Conservation (phyloP, 2,113 vertebrate species). For the Mesocricetus auratus region DNA sequence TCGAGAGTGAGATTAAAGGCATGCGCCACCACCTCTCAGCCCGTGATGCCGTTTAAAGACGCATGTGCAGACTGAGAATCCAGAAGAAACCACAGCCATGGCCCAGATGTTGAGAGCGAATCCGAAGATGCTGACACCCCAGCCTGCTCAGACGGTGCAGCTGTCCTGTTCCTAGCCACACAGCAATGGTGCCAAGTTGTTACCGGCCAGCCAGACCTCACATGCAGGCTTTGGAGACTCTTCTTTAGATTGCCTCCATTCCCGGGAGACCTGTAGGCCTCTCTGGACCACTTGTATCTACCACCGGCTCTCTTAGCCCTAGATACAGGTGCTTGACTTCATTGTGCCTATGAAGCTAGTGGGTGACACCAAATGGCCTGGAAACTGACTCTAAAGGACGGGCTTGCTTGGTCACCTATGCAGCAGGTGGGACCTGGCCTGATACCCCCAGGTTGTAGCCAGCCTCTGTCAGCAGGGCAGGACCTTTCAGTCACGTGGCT, state of each 20-base stretch:
- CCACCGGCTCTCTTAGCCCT: background rate
- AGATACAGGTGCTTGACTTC: background rate
- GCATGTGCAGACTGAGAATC: background rate
- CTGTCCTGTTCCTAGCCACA: fast-evolving
- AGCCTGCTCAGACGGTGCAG: too few relatives aligned
- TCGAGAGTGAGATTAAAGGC: too few relatives aligned
- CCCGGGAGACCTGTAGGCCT: too few relatives aligned
- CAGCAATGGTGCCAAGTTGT: fast-evolving
- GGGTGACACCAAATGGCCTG: too few relatives aligned
- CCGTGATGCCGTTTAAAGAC: background rate
- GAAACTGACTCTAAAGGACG: background rate
- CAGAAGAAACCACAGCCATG: background rate
- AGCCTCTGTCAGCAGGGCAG: background rate
- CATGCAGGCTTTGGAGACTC: too few relatives aligned
- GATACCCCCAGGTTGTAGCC: background rate
- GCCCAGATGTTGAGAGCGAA: background rate
- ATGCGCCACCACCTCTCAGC: too few relatives aligned
- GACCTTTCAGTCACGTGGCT: fast-evolving
- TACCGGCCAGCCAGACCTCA: background rate
- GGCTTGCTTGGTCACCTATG: background rate
- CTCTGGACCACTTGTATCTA: background rate
- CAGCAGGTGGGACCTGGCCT: background rate
- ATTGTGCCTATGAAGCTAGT: background rate
- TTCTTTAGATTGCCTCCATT: background rate
- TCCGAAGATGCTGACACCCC: background rate